phyloP scores from a whole-genome alignment of 2,113 vertebrate genomes.

The Coracopsis vasa region DNA sequence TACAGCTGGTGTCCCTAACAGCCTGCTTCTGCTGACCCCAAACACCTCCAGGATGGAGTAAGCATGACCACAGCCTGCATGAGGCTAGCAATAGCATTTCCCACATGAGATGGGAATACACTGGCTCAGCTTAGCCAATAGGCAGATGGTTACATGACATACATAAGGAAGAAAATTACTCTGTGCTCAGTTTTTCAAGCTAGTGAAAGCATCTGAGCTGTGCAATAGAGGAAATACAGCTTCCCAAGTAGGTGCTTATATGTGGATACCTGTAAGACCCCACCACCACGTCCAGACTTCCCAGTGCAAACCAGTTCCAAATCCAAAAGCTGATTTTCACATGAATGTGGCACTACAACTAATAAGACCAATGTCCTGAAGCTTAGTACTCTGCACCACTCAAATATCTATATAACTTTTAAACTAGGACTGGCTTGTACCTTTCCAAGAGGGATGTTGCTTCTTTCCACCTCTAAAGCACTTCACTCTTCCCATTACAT shows the following conservation, averaged over 20 bases:
- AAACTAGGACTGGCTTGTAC: not conserved
- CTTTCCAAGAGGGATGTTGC: not conserved
- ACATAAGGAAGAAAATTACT: not conserved
- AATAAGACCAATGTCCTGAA: not conserved
- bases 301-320: not conserved
- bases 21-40: not conserved
- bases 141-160: not conserved
- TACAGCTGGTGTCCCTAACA: not conserved
- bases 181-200: not conserved
- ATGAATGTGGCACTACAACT: not conserved
- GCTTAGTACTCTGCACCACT: not conserved
- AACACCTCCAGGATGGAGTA: not conserved
- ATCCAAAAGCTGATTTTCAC: not conserved
- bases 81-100: not conserved
- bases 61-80: not conserved
- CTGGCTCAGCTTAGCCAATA: not conserved
- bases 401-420: not conserved
- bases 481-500: not conserved
- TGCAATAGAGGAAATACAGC: not conserved
- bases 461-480: not conserved
- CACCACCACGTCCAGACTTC: not conserved
- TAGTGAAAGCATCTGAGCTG: not conserved
- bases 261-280: not conserved
- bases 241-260: not conserved
- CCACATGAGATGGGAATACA: fast-evolving